Base-by-base conservation (phyloP, 2,797 vertebrate species). In the Pangasius krempfi region DNA sequence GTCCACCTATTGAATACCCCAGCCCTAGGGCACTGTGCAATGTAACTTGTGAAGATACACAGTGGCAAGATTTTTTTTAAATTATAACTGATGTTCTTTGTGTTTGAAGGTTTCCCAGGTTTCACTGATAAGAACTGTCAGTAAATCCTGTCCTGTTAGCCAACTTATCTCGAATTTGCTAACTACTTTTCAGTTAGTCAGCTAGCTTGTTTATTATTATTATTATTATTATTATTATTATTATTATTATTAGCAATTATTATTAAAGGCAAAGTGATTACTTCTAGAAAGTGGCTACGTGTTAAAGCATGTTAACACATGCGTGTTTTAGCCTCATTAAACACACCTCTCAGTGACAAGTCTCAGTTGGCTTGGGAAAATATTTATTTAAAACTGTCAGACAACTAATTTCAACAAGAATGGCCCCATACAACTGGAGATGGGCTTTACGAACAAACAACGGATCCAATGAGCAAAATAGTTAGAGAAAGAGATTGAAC, bases 391-490 rank as follows among this genome's bases (percentile, higher is more conserved):
- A 62, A 50, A 64, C 44, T 52, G 44, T 66, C 30, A 54, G 30
- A 20, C 50, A 30, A n/a, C 33, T 87, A 37, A 87, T 82, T 87
- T 83, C 68, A 84, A n/a, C 50, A 84, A 84, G 64, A 81, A 52
- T 30, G 60, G 14, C 14, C 80, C n/a, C 18, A 62, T 52, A 72
- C 68, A 33, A 62, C 27, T 7, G 56, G 52, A 30, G 64, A 70
- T 22, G 12, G 56, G 68, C 7, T 64, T 58, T 8, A 64, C 56
- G 33, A 56, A 60, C 50, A 64, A 79, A 52, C 73, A 44, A 85
- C 5, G 50, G 33, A 75, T 52, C 60, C 60, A 30, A 66, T 56
- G 25, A 70, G 66, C 30, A 85, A 40, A 85, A 85, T 9, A 56
- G n/a, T 58, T 50, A 22, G 56, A 54, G 40, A 27, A 84, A 85